These are phyloP conservation scores for Drosophila flavopinicola DNA, from an alignment of 2,888 invertebrate species.

Conservation along the genomic window DNA sequence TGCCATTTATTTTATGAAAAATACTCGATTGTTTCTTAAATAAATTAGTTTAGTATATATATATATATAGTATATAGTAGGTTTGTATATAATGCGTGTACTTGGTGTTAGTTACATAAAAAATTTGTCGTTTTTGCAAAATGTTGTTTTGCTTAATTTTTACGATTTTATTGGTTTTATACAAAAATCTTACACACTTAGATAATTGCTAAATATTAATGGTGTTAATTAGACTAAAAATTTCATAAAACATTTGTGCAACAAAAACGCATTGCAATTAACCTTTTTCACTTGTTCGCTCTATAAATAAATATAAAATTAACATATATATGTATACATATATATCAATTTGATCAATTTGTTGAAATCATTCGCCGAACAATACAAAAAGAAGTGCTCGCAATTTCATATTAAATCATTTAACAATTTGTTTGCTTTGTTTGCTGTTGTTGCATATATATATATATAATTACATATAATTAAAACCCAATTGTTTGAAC, in stretches of 20 bases:
- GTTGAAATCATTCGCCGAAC: constrained; percentile 66
- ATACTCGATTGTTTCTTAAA: constrained; percentile 70
- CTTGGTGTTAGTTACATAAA: constrained; percentile 82
- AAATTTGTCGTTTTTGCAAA: constrained; percentile 58
- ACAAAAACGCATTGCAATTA: constrained; percentile 78
- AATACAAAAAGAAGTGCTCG: constrained; percentile 52
- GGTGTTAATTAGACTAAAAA: constrained; percentile 74
- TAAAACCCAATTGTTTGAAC: constrained; percentile 75
- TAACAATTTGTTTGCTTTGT: constrained; percentile 54
- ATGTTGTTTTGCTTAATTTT: constrained; percentile 53
- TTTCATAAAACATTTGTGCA: constrained; percentile 78
- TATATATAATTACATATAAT: constrained; percentile 40
- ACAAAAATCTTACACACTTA: constrained; percentile 66
- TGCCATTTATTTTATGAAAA: constrained; percentile 74
- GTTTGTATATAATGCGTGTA: constrained; percentile 55
- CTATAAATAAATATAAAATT: constrained; percentile 72
- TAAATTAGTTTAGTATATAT: constrained; percentile 71
- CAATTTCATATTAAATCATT: constrained; percentile 45
- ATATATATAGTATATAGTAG: constrained; percentile 26
- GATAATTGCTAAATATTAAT: constrained; percentile 62
- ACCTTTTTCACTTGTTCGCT: constrained; percentile 45
- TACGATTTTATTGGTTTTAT: constrained; percentile 33
- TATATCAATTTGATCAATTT: constrained; percentile 71
- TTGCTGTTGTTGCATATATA: constrained; percentile 28
- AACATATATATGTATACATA: constrained; percentile 58